These are phyloP conservation scores for Gandaritis pyraliata DNA, from an alignment of 2,888 invertebrate genomes.

Conservation along the genomic window DNA sequence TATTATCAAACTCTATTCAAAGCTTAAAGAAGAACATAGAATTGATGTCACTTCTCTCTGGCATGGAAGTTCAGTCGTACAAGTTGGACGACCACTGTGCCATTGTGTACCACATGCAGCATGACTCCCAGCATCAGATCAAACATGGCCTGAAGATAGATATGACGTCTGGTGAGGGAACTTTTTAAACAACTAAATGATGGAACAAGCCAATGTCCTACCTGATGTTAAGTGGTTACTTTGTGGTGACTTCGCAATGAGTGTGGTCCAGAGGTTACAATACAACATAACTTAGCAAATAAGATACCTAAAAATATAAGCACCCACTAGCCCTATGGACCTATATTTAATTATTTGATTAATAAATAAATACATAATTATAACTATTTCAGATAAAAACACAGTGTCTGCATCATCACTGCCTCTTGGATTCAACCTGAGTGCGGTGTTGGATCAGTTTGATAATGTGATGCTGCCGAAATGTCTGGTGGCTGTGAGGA, in stretches of 20 bases:
- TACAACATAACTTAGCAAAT: too few species aligned
- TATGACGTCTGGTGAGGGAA: slow-evolving; percentile 58
- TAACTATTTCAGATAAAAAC: slow-evolving; percentile 56
- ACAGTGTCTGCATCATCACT: slow-evolving; percentile 62
- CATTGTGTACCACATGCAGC: slow-evolving; percentile 71
- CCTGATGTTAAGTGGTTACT: too few species aligned
- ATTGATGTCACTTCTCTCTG: slow-evolving; percentile 64
- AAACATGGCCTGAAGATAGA: slow-evolving; percentile 71
- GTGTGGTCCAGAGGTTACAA: too few species aligned
- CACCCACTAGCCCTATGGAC: too few species aligned
- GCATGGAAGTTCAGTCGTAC: slow-evolving; percentile 71
- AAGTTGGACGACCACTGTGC: slow-evolving; percentile 64
- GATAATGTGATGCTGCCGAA: slow-evolving; percentile 69
- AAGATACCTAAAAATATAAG: too few species aligned
- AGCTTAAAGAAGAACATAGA: slow-evolving; percentile 56
- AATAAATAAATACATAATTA: too few species aligned
- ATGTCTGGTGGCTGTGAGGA: slow-evolving; percentile 64
- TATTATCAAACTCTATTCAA: slow-evolving; percentile 58
- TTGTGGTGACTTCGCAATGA: too few species aligned
- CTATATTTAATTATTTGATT: too few species aligned
- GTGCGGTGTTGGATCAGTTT: slow-evolving; percentile 63
- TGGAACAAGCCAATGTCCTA: too few species aligned
- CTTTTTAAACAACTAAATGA: too few species aligned
- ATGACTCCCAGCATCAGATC: slow-evolving; percentile 50
- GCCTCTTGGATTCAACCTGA: slow-evolving; percentile 69